Evolutionary conservation across 2,888 invertebrate species (phyloP).

Genomic region (Xestia ashworthii): DNA sequence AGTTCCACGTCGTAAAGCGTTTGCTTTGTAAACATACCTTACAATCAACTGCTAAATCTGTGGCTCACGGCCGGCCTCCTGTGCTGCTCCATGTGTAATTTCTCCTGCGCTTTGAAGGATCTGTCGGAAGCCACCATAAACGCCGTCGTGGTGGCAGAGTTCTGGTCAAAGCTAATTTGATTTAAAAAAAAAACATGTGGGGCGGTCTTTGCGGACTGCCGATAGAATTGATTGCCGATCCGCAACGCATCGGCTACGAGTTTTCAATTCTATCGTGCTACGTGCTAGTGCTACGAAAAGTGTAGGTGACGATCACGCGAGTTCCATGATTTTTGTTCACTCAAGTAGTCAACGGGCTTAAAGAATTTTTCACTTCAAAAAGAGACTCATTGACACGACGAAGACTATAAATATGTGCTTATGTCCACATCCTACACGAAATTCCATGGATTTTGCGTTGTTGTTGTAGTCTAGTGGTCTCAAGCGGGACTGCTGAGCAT

Average conservation of each 20-base stretch:
- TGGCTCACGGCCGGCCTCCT: background rate
- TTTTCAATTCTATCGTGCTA: too few relatives aligned
- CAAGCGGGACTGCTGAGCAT: too few relatives aligned
- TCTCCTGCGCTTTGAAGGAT: background rate
- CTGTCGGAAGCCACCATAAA: background rate
- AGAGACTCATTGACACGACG: background rate
- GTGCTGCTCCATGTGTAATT: background rate
- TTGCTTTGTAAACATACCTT: constrained; percentile 56
- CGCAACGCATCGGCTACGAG: too few relatives aligned
- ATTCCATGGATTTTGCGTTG: constrained; percentile 21
- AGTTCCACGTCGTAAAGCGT: constrained; percentile 54
- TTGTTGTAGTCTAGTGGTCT: background rate
- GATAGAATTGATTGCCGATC: too few relatives aligned
- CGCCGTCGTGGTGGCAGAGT: background rate
- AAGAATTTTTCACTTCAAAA: background rate
- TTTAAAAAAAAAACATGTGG: too few relatives aligned
- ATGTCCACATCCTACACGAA: constrained; percentile 3
- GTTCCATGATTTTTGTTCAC: too few relatives aligned
- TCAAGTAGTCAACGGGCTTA: too few relatives aligned
- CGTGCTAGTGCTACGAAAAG: too few relatives aligned
- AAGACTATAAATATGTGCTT: background rate
- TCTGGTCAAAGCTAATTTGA: background rate
- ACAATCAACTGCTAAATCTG: constrained; percentile 28
- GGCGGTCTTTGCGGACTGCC: too few relatives aligned
- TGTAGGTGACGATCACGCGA: too few relatives aligned